Percentiles rank a stretch among this genome's conserved stretches.
Evolutionary conservation across 2,888 invertebrate genomes (phyloP).

Genomic region (Aporophyla nigra): DNA sequence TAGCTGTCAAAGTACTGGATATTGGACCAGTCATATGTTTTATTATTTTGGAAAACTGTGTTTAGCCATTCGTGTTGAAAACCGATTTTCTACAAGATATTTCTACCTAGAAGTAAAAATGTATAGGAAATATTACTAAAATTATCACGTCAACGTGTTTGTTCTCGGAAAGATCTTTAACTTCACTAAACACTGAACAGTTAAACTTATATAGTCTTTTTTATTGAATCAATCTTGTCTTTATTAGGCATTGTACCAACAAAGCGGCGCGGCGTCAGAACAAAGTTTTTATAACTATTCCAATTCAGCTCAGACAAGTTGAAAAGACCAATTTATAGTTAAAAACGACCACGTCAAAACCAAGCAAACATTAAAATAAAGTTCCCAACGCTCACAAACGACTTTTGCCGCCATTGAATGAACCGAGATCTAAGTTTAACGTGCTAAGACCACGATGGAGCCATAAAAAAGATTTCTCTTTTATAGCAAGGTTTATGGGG

Average conservation of each 20-base stretch:
- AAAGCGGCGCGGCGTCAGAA: not conserved
- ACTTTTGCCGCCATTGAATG: constrained; percentile 43
- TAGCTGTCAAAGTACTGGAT: not conserved
- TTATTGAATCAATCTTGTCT: constrained; percentile 20
- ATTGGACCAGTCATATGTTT: too few relatives aligned
- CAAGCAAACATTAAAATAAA: constrained; percentile 50
- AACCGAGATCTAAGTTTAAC: constrained; percentile 54
- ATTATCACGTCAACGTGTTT: not conserved
- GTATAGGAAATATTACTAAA: not conserved
- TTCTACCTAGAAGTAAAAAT: not conserved
- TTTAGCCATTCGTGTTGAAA: not conserved
- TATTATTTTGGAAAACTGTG: not conserved
- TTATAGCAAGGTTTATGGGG: constrained; percentile 56
- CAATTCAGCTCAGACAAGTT: constrained; percentile 18
- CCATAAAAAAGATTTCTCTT: constrained; percentile 65
- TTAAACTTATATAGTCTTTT: not conserved
- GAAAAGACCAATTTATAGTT: constrained; percentile 41
- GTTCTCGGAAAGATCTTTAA: not conserved
- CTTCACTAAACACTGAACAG: not conserved
- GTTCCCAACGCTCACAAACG: constrained; percentile 39
- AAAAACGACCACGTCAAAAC: constrained; percentile 40
- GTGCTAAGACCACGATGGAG: constrained; percentile 47
- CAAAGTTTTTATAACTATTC: constrained; percentile 2
- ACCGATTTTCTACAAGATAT: not conserved
- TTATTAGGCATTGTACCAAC: constrained; percentile 1